Evolutionary conservation across 2,797 vertebrate species (phyloP).

Genomic region (Gastrophryne carolinensis): DNA sequence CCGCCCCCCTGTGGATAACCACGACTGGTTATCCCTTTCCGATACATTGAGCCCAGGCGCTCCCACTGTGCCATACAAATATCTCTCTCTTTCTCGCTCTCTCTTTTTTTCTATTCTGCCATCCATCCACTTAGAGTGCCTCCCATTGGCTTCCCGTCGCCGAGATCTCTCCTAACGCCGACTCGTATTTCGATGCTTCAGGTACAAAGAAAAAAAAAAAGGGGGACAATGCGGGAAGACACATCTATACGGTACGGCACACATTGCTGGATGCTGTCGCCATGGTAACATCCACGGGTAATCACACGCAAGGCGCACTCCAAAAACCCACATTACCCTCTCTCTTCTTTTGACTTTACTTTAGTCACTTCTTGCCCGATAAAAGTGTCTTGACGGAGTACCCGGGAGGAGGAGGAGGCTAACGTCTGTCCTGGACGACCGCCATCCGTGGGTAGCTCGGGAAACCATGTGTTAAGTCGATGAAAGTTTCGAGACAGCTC

Average conservation of each 20-base stretch:
- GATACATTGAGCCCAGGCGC: neutral
- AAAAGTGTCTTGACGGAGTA: constrained; percentile 3
- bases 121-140: neutral
- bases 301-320: constrained; percentile 15
- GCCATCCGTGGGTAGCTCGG: too few relatives aligned
- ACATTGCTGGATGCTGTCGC: constrained; percentile 11
- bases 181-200: constrained; percentile 17
- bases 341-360: constrained; percentile 5
- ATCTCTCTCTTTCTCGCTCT: neutral
- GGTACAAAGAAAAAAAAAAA: constrained; percentile 22
- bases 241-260: neutral
- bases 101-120: neutral
- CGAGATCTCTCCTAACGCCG: constrained; percentile 9
- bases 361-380: constrained; percentile 17
- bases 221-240: neutral
- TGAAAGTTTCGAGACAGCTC: too few relatives aligned
- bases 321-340: neutral
- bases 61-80: constrained; percentile 1
- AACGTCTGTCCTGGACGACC: too few relatives aligned
- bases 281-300: constrained; percentile 40
- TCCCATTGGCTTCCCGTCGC: neutral
- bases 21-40: too few relatives aligned
- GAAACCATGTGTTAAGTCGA: too few relatives aligned
- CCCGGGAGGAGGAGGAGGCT: neutral
- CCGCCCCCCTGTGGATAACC: too few relatives aligned